Base-by-base conservation (phyloP, 2,797 vertebrate genomes). In the Centroberyx gerrardi region DNA sequence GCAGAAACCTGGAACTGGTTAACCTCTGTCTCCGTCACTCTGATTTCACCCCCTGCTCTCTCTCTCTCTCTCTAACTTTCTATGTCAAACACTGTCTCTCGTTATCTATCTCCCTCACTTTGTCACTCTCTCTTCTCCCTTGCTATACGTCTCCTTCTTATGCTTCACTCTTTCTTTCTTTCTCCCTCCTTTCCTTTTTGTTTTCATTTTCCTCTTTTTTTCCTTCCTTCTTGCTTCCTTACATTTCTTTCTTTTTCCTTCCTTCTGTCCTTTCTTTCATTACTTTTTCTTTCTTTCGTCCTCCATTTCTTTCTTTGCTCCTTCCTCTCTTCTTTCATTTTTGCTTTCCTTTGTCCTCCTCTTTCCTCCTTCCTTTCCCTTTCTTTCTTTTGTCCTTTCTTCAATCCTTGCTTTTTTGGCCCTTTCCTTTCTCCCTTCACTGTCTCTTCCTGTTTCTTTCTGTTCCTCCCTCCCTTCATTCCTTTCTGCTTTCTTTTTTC, bases 91-190 rank as follows among this genome's bases (percentile, higher is more conserved):
- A 12, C 14, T 68, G 8, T 93, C 91, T 95, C 87, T 94, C 33
- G 4, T 7, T 96, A 94, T 78, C 92, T 84, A 78, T 94, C 96
- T 87, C 93, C 83, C 83, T 67, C 46, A 22, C 29, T 72, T 52
- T 65, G 62, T 64, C 14, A 60, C 31, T 83, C 67, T 68, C 62
- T 67, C 61, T 74, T 74, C 90, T 93, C 95, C 92, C 75, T 96
- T 95, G 81, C 93, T 92, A 89, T 55, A 44, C 74, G 33, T 84
- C 62, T 62, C 72, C 52, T 70, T 79, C 80, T 95, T 95, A 93
- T 95, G 94, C 62, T 94, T 92, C 78, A 94, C 94, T 94, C 93
- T 96, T 95, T 76, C 94, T 86, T 80, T 95, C 95, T 88, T 93
- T 87, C 94, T 90, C 85, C 60, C 49, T 62, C 40, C n/a, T 28